Evolutionary conservation across 1,140 invertebrate genomes (phyloP), one percentile per base, ranked within the genome.

Genomic region (Drosophila kikkawai): DNA sequence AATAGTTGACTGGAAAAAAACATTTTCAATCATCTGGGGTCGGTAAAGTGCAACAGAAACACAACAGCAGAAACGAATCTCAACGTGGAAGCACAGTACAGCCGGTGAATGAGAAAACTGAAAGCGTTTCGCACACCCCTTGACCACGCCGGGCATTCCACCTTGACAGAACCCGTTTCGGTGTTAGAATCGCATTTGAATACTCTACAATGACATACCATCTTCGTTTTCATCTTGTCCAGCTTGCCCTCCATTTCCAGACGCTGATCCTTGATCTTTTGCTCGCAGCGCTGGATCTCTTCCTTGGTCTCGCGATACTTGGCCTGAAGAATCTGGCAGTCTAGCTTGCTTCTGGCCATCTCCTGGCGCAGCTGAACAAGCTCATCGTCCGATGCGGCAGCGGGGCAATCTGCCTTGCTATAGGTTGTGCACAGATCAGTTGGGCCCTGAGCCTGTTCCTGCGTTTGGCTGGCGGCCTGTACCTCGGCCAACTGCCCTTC

Each of bases 151-250:
- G 36, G 50, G 42, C 61, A 41, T 39, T 44, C 42, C 58, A 67
- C 55, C 41, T 66, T 37, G 15, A 7, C 4, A 17, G 8, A 29
- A 36, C 11, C 19, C 11, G 8, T 15, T 42, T 34, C 7, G 61
- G n/a, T 19, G 13, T 19, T n/a, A 19, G 34, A 19, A 19, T 17
- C 48, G 13, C 34, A n/a, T 32, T 57, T 8, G 29, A 56, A 39
- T 58, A 58, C n/a, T 34, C 12, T 32, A 22, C 39, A 44, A 17
- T n/a, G n/a, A 95, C 94, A 94, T 93, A 95, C 95, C 95, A 96
- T 95, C 94, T 95, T 95, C 9, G 93, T 93, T 81, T 95, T 96
- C 95, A 96, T 95, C 88, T 94, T 94, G 68, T 94, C 95, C 73
- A 96, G 91, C 92, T 96, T 96, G 63, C 94, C 94, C 79, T 95